phyloP scores from a whole-genome alignment of 2,888 invertebrate genomes.

The Crematogaster levior region DNA sequence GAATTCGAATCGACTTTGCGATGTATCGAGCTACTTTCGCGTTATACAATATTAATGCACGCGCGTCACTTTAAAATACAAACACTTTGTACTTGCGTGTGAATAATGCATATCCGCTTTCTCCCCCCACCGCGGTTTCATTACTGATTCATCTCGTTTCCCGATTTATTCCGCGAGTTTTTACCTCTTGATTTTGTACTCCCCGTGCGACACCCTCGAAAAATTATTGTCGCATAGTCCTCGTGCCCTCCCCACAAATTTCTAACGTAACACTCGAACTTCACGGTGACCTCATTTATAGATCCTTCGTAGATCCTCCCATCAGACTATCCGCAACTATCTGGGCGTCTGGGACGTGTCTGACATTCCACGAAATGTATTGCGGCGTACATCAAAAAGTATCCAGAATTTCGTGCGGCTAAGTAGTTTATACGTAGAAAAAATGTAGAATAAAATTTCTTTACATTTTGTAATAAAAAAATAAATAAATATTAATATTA shows the following conservation, averaged over 20 bases:
- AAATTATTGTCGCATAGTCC: conserved; percentile 30
- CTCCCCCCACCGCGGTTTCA: neutral
- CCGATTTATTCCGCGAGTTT: conserved; percentile 40
- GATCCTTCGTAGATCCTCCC: conserved; percentile 39
- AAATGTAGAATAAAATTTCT: neutral
- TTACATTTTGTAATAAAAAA: neutral
- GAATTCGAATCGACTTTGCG: conserved; percentile 64
- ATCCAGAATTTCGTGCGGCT: neutral
- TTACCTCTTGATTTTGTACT: conserved; percentile 31
- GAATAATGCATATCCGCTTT: conserved; percentile 65
- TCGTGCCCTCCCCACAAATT: conserved; percentile 32
- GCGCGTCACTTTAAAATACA: conserved; percentile 71
- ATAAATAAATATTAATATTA: neutral
- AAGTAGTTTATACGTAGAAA: neutral
- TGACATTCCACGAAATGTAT: conserved; percentile 43
- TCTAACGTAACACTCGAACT: conserved; percentile 36
- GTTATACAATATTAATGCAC: conserved; percentile 72
- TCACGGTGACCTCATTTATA: conserved; percentile 41
- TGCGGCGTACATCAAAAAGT: conserved; percentile 16
- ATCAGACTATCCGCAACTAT: conserved; percentile 44
- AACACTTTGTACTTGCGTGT: conserved; percentile 64
- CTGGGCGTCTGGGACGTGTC: conserved; percentile 31
- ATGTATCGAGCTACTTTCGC: conserved; percentile 60
- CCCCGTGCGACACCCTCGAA: conserved; percentile 22
- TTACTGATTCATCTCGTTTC: conserved; percentile 41